A percentile compares a stretch with the other conserved stretches of the same genome.
Conservation (phyloP, 2,797 vertebrate species). For the Pangasius macronema region DNA sequence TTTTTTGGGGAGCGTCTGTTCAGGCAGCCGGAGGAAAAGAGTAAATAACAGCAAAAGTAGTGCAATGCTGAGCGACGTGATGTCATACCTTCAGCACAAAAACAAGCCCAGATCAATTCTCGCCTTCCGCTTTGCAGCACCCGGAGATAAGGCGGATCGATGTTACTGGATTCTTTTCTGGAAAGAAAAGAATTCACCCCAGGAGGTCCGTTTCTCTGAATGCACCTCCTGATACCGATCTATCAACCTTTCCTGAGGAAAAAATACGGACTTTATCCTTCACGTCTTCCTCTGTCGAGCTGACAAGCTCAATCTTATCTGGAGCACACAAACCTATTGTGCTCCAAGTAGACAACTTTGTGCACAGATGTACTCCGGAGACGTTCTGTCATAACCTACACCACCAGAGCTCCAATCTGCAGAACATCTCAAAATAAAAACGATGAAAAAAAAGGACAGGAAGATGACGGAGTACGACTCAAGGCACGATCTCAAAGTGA, state of each 20-base stretch:
- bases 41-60: background rate
- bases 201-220: conserved; percentile 19
- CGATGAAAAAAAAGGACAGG: background rate
- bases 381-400: background rate
- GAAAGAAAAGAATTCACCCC: conserved; percentile 33
- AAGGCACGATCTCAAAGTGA: background rate
- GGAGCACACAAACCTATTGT: background rate
- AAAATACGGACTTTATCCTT: background rate
- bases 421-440: background rate
- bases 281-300: background rate
- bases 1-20: too few relatives aligned
- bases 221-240: conserved; percentile 5
- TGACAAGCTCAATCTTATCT: background rate
- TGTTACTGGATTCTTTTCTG: conserved; percentile 36
- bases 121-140: conserved; percentile 28
- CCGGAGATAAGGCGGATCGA: conserved; percentile 46
- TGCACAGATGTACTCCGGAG: background rate
- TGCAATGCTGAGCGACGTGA: conserved; percentile 20
- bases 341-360: background rate
- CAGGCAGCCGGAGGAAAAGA: too few relatives aligned
- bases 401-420: background rate
- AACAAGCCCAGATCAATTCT: conserved; percentile 54
- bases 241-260: too few relatives aligned
- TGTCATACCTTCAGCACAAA: conserved; percentile 42
- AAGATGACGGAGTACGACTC: background rate